Evolutionary conservation across 2,888 invertebrate genomes (phyloP).

Genomic region (Ephialtes manifestator): DNA sequence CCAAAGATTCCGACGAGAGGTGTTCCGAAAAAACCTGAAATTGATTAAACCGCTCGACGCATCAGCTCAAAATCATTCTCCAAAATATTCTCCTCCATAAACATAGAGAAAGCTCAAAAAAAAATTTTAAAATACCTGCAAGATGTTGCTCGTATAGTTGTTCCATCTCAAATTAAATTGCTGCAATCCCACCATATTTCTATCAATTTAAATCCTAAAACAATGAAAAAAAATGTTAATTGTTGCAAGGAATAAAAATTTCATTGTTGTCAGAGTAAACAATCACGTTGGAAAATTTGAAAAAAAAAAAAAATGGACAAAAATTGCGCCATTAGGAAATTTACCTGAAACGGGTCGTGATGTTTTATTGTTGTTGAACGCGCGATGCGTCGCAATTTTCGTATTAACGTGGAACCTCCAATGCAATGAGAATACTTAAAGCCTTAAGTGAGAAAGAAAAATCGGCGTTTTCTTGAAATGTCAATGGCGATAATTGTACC

Average conservation of each 20-base stretch:
- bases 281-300: neutral
- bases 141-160: slow-evolving; percentile 86
- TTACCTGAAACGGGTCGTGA: neutral
- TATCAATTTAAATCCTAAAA: neutral
- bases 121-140: slow-evolving; percentile 80
- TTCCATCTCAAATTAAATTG: slow-evolving; percentile 87
- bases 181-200: slow-evolving; percentile 76
- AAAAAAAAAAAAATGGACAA: neutral
- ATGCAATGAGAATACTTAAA: neutral
- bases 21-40: slow-evolving; percentile 85
- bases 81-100: neutral
- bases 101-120: neutral
- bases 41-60: neutral
- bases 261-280: neutral
- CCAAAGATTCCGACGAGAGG: slow-evolving; percentile 84
- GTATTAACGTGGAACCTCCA: neutral
- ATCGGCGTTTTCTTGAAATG: neutral
- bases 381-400: neutral
- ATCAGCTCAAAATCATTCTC: neutral
- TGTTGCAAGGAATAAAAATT: neutral
- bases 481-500: neutral
- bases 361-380: slow-evolving; percentile 17
- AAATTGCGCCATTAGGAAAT: neutral
- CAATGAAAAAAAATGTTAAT: slow-evolving; percentile 5
- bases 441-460: neutral